phyloP scores from a whole-genome alignment of 2,113 vertebrate species.

The Scomber scombrus region DNA sequence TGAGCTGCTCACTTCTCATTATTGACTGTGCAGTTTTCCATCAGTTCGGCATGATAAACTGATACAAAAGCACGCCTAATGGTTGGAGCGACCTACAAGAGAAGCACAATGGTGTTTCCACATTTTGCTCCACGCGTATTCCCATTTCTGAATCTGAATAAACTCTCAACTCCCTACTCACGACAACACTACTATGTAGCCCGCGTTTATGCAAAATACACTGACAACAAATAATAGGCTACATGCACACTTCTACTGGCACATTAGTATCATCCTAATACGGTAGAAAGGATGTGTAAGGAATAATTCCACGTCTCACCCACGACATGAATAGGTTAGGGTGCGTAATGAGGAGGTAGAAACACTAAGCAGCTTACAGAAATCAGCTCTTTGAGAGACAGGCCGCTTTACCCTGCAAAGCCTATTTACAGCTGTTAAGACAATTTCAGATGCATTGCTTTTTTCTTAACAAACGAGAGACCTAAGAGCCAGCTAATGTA shows the following conservation, averaged over 20 bases:
- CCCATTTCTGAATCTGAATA: background rate
- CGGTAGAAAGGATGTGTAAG: constrained; percentile 55
- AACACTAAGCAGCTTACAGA: constrained; percentile 81
- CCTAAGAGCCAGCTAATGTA: constrained; percentile 43
- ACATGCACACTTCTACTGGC: constrained; percentile 54
- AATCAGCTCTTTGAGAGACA: constrained; percentile 81
- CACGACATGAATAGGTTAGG: constrained; percentile 75
- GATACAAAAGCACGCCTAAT: constrained; percentile 37
- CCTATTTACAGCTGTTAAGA: constrained; percentile 80
- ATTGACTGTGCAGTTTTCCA: constrained; percentile 27
- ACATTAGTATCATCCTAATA: constrained; percentile 65
- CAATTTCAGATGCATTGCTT: constrained; percentile 72
- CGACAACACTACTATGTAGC: background rate
- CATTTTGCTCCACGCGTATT: constrained; percentile 19
- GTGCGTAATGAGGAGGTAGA: constrained; percentile 80
- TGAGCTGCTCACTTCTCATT: constrained; percentile 29
- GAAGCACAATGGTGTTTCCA: constrained; percentile 10
- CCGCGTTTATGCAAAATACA: constrained; percentile 25
- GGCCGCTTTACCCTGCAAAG: constrained; percentile 72
- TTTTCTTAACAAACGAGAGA: constrained; percentile 34
- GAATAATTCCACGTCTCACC: constrained; percentile 69
- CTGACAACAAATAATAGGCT: constrained; percentile 47
- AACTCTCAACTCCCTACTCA: constrained; percentile 4
- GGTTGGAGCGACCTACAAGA: constrained; percentile 9
- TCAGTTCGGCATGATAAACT: constrained; percentile 36